Percentiles rank a stretch among this genome's conserved stretches.
phyloP scores from a whole-genome alignment of 1,140 invertebrate genomes.

The Zaprionus ornatus region DNA sequence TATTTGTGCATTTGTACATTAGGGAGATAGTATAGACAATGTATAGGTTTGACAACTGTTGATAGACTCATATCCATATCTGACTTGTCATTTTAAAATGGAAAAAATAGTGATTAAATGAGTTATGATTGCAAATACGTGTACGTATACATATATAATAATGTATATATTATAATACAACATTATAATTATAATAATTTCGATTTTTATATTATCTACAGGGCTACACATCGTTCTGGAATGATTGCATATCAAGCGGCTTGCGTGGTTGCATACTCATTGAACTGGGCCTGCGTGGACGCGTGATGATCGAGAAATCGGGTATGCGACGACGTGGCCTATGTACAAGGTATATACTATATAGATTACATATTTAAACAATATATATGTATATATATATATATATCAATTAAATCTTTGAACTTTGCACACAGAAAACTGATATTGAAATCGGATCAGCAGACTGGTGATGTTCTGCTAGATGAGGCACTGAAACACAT shows the following conservation, averaged over 20 bases:
- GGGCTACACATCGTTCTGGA: slow-evolving; percentile 99
- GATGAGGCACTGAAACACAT: slow-evolving; percentile 99
- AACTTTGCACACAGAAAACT: slow-evolving; percentile 84
- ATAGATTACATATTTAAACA: not conserved
- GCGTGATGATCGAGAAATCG: slow-evolving; percentile 98
- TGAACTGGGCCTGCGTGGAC: slow-evolving; percentile 96
- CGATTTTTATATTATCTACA: slow-evolving; percentile 79
- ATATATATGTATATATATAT: too few relatives aligned
- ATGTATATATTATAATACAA: too few relatives aligned
- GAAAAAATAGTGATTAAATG: not conserved
- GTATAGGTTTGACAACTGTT: not conserved
- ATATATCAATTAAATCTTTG: slow-evolving; percentile 51
- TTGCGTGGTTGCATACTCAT: slow-evolving; percentile 99
- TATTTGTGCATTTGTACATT: not conserved
- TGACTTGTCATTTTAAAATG: not conserved
- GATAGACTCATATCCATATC: too few relatives aligned
- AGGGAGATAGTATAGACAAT: not conserved
- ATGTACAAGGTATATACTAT: slow-evolving; percentile 88
- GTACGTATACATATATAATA: too few relatives aligned
- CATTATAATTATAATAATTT: not conserved
- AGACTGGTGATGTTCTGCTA: slow-evolving; percentile 98
- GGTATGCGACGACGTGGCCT: slow-evolving; percentile 97
- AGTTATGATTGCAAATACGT: too few relatives aligned
- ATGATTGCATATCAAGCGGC: slow-evolving; percentile 99
- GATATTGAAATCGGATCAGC: slow-evolving; percentile 90